Conservation (phyloP, 2,888 invertebrate genomes). For the Drosophila subquinaria region DNA sequence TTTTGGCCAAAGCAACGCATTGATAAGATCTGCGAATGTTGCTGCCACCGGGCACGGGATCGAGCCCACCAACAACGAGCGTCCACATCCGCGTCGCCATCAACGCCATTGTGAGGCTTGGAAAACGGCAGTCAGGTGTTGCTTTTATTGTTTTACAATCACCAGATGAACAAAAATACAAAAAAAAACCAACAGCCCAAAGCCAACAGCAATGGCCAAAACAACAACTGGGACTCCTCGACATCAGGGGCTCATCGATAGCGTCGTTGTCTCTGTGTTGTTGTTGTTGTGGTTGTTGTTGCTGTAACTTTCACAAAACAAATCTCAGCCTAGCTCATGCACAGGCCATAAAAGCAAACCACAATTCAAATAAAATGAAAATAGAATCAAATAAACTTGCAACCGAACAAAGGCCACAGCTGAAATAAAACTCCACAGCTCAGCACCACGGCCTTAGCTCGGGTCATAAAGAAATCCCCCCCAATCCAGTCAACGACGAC, state of each 20-base stretch:
- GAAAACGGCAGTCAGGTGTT: slow-evolving; percentile 78
- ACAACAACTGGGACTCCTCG: slow-evolving; percentile 20
- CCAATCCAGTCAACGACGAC: slow-evolving; percentile 18
- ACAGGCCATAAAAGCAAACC: slow-evolving; percentile 75
- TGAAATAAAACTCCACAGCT: slow-evolving; percentile 56
- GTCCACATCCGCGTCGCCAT: slow-evolving; percentile 66
- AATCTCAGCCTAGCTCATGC: slow-evolving; percentile 69
- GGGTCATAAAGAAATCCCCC: slow-evolving; percentile 75
- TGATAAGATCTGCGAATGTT: slow-evolving; percentile 63
- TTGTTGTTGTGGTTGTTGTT: slow-evolving; percentile 3
- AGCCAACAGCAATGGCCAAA: slow-evolving; percentile 3
- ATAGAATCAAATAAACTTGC: slow-evolving; percentile 80
- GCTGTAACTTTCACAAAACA: slow-evolving; percentile 75
- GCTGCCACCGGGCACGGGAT: slow-evolving; percentile 22
- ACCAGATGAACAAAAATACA: slow-evolving; percentile 45
- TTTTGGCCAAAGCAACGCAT: slow-evolving; percentile 57
- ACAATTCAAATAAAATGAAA: slow-evolving; percentile 81
- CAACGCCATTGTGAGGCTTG: slow-evolving; percentile 71
- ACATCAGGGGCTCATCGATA: slow-evolving; percentile 60
- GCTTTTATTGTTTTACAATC: slow-evolving; percentile 81
- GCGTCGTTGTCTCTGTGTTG: slow-evolving; percentile 38
- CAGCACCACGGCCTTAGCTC: slow-evolving; percentile 42
- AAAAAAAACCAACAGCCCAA: slow-evolving; percentile 25
- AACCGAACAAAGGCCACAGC: slow-evolving; percentile 71
- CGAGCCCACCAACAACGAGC: slow-evolving; percentile 69